A percentile compares a stretch with the other conserved stretches of the same genome.
Conservation (phyloP, 2,888 invertebrate genomes). For the Oeneis ivallda region DNA sequence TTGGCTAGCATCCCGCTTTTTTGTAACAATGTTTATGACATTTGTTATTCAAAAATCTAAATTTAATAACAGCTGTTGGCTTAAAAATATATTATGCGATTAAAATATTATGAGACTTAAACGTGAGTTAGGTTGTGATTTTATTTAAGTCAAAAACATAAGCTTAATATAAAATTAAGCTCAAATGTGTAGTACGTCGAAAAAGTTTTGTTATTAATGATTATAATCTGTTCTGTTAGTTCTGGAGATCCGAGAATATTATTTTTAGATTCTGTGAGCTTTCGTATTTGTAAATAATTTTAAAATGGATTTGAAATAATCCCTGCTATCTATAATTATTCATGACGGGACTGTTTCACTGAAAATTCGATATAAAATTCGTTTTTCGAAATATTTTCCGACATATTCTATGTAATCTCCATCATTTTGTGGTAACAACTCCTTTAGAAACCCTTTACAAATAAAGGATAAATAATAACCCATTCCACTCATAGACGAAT, state of each 20-base stretch:
- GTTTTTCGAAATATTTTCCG: too few relatives aligned
- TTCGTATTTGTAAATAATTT: neutral
- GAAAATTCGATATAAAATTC: too few relatives aligned
- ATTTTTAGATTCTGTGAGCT: neutral
- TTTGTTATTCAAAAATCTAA: conserved; percentile 34
- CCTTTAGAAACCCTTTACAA: too few relatives aligned
- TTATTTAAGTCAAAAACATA: neutral
- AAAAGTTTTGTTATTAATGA: neutral
- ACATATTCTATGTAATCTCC: too few relatives aligned
- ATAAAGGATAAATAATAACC: too few relatives aligned
- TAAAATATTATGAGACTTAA: neutral
- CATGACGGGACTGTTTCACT: too few relatives aligned
- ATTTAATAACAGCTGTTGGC: conserved; percentile 22
- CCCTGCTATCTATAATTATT: neutral
- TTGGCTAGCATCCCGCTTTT: conserved; percentile 36
- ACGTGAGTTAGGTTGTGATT: neutral
- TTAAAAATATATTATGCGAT: conserved; percentile 4
- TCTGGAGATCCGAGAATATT: neutral
- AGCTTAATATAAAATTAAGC: neutral
- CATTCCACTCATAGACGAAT: too few relatives aligned
- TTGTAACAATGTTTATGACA: conserved; percentile 40
- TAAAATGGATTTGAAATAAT: neutral
- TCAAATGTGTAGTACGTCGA: neutral
- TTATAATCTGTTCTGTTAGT: neutral
- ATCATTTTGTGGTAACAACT: too few relatives aligned